A percentile compares a stretch with the other conserved stretches of the same genome.
phyloP scores from a whole-genome alignment of 2,113 vertebrate genomes.

The Larimichthys polyactis region DNA sequence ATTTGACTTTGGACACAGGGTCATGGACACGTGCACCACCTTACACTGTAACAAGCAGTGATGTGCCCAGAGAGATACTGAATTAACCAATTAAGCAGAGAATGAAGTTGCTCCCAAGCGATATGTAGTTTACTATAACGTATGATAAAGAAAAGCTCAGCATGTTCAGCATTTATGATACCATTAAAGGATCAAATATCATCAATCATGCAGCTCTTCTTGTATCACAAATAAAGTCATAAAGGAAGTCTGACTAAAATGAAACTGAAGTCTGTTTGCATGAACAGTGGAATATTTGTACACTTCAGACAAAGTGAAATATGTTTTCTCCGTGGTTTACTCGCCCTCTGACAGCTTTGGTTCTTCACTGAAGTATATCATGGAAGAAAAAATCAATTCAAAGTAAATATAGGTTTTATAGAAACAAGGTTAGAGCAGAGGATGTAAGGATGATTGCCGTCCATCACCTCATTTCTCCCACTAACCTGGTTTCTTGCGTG shows the following conservation, averaged over 20 bases:
- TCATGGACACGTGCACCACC: no score
- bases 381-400: neutral
- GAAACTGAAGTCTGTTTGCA: neutral
- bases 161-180: neutral
- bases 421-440: neutral
- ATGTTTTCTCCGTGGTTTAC: neutral
- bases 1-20: no score
- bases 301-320: no score
- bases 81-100: no score
- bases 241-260: neutral
- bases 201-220: no score
- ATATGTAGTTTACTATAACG: neutral
- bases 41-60: no score
- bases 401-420: neutral
- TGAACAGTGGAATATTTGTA: neutral
- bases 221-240: neutral
- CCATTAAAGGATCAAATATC: no score
- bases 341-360: neutral
- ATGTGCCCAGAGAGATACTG: no score
- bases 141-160: neutral
- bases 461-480: neutral
- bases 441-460: neutral
- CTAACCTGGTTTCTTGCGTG: neutral
- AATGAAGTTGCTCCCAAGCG: no score
- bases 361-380: neutral